Base-by-base conservation (phyloP, 2,888 invertebrate genomes). In the Ophion slaviceki region DNA sequence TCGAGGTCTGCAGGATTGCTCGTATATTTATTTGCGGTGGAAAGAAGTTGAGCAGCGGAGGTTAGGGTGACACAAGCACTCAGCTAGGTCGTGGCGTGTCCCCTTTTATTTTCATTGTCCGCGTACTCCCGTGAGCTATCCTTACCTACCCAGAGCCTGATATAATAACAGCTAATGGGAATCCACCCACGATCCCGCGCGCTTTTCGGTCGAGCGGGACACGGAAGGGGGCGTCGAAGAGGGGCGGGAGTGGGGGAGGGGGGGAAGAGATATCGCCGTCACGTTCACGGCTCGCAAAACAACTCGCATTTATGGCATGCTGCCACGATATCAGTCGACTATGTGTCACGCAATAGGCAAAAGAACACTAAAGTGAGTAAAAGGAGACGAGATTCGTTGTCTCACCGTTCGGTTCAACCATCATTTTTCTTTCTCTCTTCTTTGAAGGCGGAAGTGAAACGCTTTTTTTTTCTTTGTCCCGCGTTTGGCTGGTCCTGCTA, bases 261-360 rank as follows among this genome's bases (percentile, higher is more conserved):
- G 70, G 45, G 32, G 68, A 67, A 75, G 81, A 83, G 86, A 83
- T 77, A 68, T 86, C 86, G 83, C 86, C 77, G 77, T 80, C 68
- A 61, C 74, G 66, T 80, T 80, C 66, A 67, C 67, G 67, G 71
- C 64, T 57, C 64, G 82, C 62, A 70, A 57, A 79, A 68, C 76
- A 71, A 76, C 80, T 67, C 79, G 81, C 68, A 62, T 82, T 86
- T 82, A 86, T 83, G 82, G 82, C 82, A 86, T 53, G 61, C 80
- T 83, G 82, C 85, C 85, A 86, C 85, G 85, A 86, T 86, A 86
- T 86, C 82, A 57, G 68, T 80, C 59, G 82, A 80, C 82, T 76
- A 77, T 83, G 82, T 82, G 79, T 83, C 82, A 86, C 82, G 75
- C 82, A 77, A 77, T 82, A 45, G 47, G 47, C 57, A 62, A 80